Conservation (phyloP, 2,113 vertebrate species). For the Zosterops lateralis region DNA sequence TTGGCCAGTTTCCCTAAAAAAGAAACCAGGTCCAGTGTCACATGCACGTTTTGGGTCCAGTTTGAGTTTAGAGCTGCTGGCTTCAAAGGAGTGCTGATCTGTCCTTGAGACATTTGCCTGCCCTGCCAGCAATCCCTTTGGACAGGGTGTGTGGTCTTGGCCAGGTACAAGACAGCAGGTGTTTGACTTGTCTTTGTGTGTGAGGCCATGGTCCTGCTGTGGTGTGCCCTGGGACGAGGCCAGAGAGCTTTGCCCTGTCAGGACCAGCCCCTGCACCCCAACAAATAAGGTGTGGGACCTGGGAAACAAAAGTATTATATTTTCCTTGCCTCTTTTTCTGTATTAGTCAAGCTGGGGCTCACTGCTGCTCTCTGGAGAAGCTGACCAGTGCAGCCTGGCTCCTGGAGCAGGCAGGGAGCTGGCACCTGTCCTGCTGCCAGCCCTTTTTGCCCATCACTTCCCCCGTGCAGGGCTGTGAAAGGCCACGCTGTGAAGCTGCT, state of each 20-base stretch:
- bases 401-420: background rate
- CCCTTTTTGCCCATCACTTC: background rate
- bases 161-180: background rate
- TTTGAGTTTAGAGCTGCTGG: background rate
- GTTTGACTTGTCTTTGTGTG: background rate
- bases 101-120: background rate
- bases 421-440: background rate
- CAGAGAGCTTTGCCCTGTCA: background rate
- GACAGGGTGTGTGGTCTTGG: background rate
- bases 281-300: background rate
- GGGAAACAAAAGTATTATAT: background rate
- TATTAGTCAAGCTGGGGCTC: background rate
- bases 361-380: background rate
- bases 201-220: background rate
- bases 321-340: background rate
- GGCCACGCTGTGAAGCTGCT: background rate
- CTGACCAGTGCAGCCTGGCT: background rate
- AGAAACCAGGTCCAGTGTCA: background rate
- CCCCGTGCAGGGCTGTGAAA: background rate
- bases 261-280: background rate
- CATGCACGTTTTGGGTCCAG: fast-evolving
- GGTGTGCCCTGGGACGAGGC: background rate
- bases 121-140: background rate
- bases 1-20: background rate
- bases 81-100: fast-evolving